These are phyloP conservation scores for Otolemur garnettii DNA, from an alignment of 2,113 vertebrate species.

Conservation along the genomic window DNA sequence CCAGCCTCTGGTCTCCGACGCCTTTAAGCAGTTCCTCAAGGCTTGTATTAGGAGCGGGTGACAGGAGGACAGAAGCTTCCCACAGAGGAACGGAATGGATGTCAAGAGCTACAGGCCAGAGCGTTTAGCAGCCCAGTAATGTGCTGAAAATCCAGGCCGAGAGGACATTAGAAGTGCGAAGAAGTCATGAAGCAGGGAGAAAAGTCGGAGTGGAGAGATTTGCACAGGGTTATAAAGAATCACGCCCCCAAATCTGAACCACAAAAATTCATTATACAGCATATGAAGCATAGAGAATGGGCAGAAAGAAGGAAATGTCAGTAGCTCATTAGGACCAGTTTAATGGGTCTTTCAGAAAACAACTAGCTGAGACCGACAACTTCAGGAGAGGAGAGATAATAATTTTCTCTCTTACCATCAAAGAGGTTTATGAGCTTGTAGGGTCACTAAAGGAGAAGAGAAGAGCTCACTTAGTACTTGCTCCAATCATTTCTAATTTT, in stretches of 20 bases:
- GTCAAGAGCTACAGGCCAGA: not conserved
- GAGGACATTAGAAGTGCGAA: slow-evolving; percentile 8
- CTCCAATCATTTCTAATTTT: not conserved
- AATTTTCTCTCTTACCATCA: not conserved
- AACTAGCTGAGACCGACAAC: not conserved
- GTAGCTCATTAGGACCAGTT: slow-evolving; percentile 34
- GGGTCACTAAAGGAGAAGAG: not conserved
- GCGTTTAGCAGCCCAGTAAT: not conserved
- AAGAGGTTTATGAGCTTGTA: not conserved
- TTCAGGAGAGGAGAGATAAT: not conserved
- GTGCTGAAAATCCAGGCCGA: not conserved
- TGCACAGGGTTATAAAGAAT: not conserved
- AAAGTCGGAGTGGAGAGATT: not conserved
- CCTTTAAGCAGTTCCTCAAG: not conserved
- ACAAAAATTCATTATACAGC: slow-evolving; percentile 49
- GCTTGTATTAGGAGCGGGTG: not conserved
- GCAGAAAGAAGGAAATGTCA: slow-evolving; percentile 36
- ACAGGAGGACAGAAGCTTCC: not conserved
- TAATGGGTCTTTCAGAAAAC: slow-evolving; percentile 50
- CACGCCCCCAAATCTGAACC: slow-evolving; percentile 34
- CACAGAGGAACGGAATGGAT: not conserved
- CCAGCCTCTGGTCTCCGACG: not conserved
- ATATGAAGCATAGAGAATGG: not conserved
- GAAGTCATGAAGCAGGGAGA: slow-evolving; percentile 1
- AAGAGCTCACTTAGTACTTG: not conserved